Base-by-base conservation (phyloP, 2,113 vertebrate species). In the Prietella phreatophila region DNA sequence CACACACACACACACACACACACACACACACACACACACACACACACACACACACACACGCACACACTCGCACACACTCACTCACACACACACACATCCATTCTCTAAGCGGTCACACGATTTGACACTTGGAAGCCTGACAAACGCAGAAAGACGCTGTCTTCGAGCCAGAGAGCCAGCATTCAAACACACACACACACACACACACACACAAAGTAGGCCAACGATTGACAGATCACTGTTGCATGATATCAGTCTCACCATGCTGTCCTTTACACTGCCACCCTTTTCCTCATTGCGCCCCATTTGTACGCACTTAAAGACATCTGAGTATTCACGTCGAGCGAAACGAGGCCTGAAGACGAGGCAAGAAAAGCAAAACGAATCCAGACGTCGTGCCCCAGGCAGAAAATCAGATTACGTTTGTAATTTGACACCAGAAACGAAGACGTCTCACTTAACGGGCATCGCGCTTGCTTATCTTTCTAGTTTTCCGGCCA, bases 111-210 rank as follows among this genome's bases (percentile, higher is more conserved):
- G 88, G 88, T 81, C 88, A 86, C 85, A 78, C 47, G 65, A 47
- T n/a, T 75, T 73, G 83, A 84, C 63, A 89, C 89, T 88, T 86
- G 84, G 81, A 80, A 71, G 69, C 25, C 90, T 88, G 89, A 89
- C 89, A 92, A 87, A 84, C 33, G 27, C 58, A 47, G 36, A 83
- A 75, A 25, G 36, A 47, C 42, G 81, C 83, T 79, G 55, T 91
- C 83, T 89, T 63, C n/a, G 61, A n/a, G 88, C 83, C 86, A 85
- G 87, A 88, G 88, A 91, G 53, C 88, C 85, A 65, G 42, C 63
- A n/a, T 90, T 90, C 89, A 83, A 79, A 88, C 36, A 19, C 69
- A 39, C 69, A 73, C 90, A 67, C 50, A 67, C 33, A 75, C 39
- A 86, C 73, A 75, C 22, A 80, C 3, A 73, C 22, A 79, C 4